Evolutionary conservation across 2,113 vertebrate species (phyloP), one percentile per base, ranked within the genome.

Genomic region (Epinephelus lanceolatus): DNA sequence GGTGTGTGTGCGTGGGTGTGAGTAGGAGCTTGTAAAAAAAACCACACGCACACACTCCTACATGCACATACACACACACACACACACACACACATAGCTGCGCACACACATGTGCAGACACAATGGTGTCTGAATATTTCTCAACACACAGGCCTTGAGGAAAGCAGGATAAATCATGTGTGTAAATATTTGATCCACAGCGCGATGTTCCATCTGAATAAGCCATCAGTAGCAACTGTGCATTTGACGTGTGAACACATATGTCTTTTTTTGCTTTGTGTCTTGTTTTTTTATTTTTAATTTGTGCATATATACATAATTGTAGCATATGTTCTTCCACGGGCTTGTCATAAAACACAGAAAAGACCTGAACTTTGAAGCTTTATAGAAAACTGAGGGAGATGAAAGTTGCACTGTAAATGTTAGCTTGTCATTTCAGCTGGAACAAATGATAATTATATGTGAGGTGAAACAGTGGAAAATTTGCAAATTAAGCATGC

Each of bases 41-140:
- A 93, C 74, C 42, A 91, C 3, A 1, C 17, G 30, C 53, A 30
- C 52, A 55, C 67, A 68, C 15, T n/a, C 42, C 13, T 49, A 51
- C 53, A 40, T 47, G 19, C 49, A 27, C 18, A 53, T 45, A 57
- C 15, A 77, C 40, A 71, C 62, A 57, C 27, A 27, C 53, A 69
- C 59, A 30, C 71, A 73, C 30, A 52, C 57, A 62, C 57, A 60
- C n/a, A 49, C 13, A 60, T 21, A n/a, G 66, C 62, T 70, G 71
- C 52, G 19, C 49, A 27, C 18, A 53, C 15, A 77, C 30, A 71
- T n/a, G 27, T 63, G 79, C 87, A 90, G 85, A 90, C 88, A 87
- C 86, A 91, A 88, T 88, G 53, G 68, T 88, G 80, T 90, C 84
- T 91, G 90, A 73, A 63, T 89, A 88, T 92, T 87, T 91, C 87